Percentiles rank a stretch among this genome's conserved stretches.
Evolutionary conservation across 35 echinoderm and acorn worm species (phyloP).

Genomic region (Lytechinus variegatus): DNA sequence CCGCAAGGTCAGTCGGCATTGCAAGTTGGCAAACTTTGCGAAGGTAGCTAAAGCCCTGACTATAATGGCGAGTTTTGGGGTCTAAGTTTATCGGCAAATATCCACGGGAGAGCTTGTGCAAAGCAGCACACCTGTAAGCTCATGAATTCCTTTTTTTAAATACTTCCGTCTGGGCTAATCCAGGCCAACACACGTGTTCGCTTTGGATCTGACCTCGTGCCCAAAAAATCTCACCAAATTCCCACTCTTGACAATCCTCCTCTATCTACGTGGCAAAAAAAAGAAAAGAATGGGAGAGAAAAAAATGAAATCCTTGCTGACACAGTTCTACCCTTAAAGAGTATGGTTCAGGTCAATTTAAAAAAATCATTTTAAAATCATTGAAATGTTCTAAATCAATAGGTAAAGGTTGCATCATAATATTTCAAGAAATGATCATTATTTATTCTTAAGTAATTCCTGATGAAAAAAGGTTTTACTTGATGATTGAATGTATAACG

Average conservation of each 20-base stretch:
- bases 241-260: neutral
- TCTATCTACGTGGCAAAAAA: neutral
- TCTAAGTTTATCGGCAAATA: conserved; percentile 40
- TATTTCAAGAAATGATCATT: neutral
- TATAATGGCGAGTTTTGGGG: conserved; percentile 16
- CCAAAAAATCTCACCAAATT: conserved; percentile 25
- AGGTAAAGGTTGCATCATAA: too few species aligned
- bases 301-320: conserved; percentile 11
- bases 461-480: neutral
- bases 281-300: neutral
- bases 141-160: conserved; percentile 40
- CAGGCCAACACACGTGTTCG: conserved; percentile 17
- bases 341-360: neutral
- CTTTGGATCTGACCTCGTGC: conserved; percentile 8
- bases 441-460: too few species aligned
- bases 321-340: neutral
- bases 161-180: conserved; percentile 34
- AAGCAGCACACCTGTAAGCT: conserved; percentile 24
- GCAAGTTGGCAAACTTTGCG: conserved; percentile 29
- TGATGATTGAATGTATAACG: neutral
- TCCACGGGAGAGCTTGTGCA: neutral
- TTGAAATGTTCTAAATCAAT: too few species aligned
- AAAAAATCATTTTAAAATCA: too few species aligned
- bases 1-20: neutral
- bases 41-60: neutral